phyloP scores from a whole-genome alignment of 2,797 vertebrate species.

The Allobates femoralis region DNA sequence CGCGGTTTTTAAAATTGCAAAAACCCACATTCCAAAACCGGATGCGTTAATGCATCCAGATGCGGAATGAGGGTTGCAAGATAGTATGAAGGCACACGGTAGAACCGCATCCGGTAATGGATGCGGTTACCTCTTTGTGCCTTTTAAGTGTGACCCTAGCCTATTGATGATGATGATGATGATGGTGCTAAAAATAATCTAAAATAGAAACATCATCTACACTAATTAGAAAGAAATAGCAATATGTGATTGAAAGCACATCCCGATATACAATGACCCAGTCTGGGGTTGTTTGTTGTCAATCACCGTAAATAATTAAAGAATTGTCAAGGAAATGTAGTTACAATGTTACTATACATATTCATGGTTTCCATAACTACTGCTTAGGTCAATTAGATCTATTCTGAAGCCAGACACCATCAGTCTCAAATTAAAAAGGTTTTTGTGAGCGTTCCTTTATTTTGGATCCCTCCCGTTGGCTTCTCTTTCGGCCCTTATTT shows the following conservation, averaged over 20 bases:
- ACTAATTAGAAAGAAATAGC: background rate
- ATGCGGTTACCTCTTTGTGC: background rate
- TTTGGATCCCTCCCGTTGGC: conserved; percentile 18
- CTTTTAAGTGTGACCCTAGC: background rate
- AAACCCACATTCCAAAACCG: no score
- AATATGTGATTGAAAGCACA: background rate
- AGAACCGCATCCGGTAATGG: no score
- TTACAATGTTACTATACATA: conserved; percentile 20
- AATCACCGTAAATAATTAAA: conserved; percentile 28
- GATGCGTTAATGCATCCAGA: no score
- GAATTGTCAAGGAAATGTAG: conserved; percentile 17
- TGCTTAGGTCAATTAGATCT: conserved; percentile 13
- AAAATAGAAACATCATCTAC: background rate
- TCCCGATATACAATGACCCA: background rate
- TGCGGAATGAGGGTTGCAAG: no score
- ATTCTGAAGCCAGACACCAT: conserved; percentile 16
- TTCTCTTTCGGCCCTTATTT: conserved; percentile 28
- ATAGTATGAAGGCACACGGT: no score
- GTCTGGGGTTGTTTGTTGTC: background rate
- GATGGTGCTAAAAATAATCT: background rate
- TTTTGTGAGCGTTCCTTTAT: conserved; percentile 23
- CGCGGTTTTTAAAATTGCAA: no score
- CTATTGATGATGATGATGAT: background rate
- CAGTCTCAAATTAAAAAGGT: conserved; percentile 30
- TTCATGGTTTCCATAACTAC: conserved; percentile 52